These are phyloP conservation scores for Megalopta genalis DNA, from an alignment of 1,140 invertebrate species.

Conservation along the genomic window DNA sequence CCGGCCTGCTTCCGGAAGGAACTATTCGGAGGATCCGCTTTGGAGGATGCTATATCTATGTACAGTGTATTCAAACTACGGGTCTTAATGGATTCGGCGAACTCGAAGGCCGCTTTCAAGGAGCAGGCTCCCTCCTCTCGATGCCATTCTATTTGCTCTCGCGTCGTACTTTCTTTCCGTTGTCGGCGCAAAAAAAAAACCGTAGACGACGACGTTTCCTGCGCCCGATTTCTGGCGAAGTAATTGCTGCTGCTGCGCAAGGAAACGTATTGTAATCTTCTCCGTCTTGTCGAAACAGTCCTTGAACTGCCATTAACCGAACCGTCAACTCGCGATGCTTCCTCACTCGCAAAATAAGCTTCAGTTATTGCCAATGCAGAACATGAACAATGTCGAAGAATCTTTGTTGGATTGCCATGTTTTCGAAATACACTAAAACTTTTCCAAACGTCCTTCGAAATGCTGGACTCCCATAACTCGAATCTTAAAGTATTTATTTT, in stretches of 20 bases:
- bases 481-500: too few relatives aligned
- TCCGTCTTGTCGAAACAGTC: too few relatives aligned
- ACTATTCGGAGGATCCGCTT: conserved; percentile 27
- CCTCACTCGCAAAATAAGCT: too few relatives aligned
- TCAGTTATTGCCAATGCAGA: too few relatives aligned
- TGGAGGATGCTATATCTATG: conserved; percentile 26
- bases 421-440: too few relatives aligned
- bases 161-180: neutral
- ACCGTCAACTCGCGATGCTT: too few relatives aligned
- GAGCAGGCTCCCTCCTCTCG: neutral
- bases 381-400: too few relatives aligned
- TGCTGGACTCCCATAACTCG: too few relatives aligned
- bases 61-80: conserved; percentile 48
- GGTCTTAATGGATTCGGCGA: conserved; percentile 56
- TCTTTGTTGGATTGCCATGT: too few relatives aligned
- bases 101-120: conserved; percentile 38
- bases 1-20: conserved; percentile 30
- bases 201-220: neutral
- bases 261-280: too few relatives aligned
- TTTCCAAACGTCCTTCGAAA: too few relatives aligned
- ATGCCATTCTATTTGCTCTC: conserved; percentile 36
- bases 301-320: too few relatives aligned
- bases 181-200: neutral
- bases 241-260: neutral
- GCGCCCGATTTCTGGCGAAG: neutral